Percentiles rank a stretch among this genome's conserved stretches.
phyloP scores from a whole-genome alignment of 2,888 invertebrate species.

The Mechanitis mazaeus region DNA sequence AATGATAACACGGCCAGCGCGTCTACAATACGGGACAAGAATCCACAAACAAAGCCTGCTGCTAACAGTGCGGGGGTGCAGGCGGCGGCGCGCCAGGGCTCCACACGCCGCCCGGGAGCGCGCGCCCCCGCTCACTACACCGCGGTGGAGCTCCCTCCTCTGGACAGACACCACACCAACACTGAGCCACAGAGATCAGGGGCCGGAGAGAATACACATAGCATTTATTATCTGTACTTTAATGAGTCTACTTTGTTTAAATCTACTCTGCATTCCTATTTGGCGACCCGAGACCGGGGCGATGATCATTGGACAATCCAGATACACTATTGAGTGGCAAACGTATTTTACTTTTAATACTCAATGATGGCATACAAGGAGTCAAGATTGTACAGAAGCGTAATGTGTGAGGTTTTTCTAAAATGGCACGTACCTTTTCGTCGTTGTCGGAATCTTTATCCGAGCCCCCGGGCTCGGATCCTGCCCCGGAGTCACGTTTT shows the following conservation, averaged over 20 bases:
- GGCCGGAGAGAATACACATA: slow-evolving; percentile 13
- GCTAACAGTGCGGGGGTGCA: slow-evolving; percentile 18
- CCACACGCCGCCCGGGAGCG: slow-evolving; percentile 69
- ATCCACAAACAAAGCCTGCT: slow-evolving; percentile 1
- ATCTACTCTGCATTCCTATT: slow-evolving; percentile 68
- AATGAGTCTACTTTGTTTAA: background rate
- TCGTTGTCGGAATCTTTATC: slow-evolving; percentile 93
- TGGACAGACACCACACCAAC: slow-evolving; percentile 61
- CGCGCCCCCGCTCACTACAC: slow-evolving; percentile 83
- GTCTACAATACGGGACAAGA: background rate
- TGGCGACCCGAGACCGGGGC: slow-evolving; percentile 37
- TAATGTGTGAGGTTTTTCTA: slow-evolving; percentile 15
- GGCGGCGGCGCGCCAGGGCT: slow-evolving; percentile 38
- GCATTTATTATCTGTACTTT: background rate
- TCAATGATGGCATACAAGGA: slow-evolving; percentile 33
- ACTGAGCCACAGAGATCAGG: slow-evolving; percentile 30
- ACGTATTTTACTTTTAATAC: slow-evolving; percentile 34
- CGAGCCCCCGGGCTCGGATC: slow-evolving; percentile 86
- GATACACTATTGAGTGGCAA: slow-evolving; percentile 45
- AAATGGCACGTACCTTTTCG: slow-evolving; percentile 84
- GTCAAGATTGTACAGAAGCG: slow-evolving; percentile 24
- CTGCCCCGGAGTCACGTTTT: slow-evolving; percentile 84
- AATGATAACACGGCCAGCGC: background rate
- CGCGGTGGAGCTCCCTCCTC: slow-evolving; percentile 89
- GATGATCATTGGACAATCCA: slow-evolving; percentile 67